Base-by-base conservation (phyloP, 2,113 vertebrate genomes). In the Serilophus lunatus region DNA sequence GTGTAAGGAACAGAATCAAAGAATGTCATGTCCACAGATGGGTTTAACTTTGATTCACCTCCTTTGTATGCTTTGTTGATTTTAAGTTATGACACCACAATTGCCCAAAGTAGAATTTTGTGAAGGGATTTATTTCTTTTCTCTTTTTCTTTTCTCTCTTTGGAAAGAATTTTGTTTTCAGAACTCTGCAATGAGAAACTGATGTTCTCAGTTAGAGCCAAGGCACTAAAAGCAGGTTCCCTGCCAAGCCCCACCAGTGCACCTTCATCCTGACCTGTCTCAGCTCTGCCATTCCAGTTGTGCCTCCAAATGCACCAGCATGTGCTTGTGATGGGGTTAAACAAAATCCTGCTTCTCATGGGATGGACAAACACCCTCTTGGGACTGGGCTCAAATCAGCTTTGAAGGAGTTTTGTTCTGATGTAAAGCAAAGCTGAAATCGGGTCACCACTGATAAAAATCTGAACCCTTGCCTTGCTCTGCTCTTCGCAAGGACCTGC, bases 201-300 rank as follows among this genome's bases (percentile, higher is more conserved):
- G 65, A 75, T 71, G 92, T 93, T 93, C 78, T 90, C 64, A 77
- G 13, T 59, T 54, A 66, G 85, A 95, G 95, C 95, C 94, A 96
- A 93, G 94, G 84, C 68, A 90, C 64, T 93, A 88, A 96, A 94
- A 93, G 54, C 91, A 94, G 79, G 66, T 96, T 96, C 90, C 82
- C 90, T 94, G 93, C 94, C 90, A 96, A 94, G 92, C 85, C 49
- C 71, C 90, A 75, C 85, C 90, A 86, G 51, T 83, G 82, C 90
- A 95, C 92, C 95, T 97, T 96, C 79, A 60, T 92, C 90, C 90
- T 94, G 85, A 95, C 64, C 82, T 96, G 71, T 80, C 88, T 92
- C 80, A 93, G 88, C 60, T 81, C 82, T 74, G 60, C 81, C 80
- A 0, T 93, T 96, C 59, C 93, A 94, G 64, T 38, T 3, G 56